These are phyloP conservation scores for Cyrtorhinus lividipennis DNA, from an alignment of 1,140 invertebrate genomes.

Conservation along the genomic window DNA sequence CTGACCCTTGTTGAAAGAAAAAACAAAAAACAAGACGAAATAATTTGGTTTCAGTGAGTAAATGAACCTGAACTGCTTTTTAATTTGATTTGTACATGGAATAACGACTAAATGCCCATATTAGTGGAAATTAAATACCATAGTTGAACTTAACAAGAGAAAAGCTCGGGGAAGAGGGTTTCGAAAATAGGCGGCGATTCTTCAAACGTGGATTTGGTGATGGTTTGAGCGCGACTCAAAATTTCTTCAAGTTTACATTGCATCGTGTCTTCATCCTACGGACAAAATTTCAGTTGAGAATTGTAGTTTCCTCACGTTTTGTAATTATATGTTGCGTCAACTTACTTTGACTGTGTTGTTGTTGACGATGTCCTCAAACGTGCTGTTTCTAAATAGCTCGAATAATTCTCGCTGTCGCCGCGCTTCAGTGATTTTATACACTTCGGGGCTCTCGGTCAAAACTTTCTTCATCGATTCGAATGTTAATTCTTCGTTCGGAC, in stretches of 20 bases:
- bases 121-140: too few species aligned
- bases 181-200: background rate
- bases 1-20: too few species aligned
- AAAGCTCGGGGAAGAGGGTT: background rate
- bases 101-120: too few species aligned
- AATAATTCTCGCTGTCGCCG: conserved; percentile 47
- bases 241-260: conserved; percentile 64
- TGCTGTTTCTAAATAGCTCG: conserved; percentile 67
- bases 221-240: background rate
- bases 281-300: background rate
- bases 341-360: conserved; percentile 20
- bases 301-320: too few species aligned
- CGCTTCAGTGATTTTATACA: conserved; percentile 50
- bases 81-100: too few species aligned
- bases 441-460: conserved; percentile 58
- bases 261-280: conserved; percentile 53
- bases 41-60: too few species aligned
- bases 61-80: too few species aligned
- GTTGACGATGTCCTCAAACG: conserved; percentile 69
- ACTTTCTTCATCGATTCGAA: conserved; percentile 80
- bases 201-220: background rate
- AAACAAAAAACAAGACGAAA: too few species aligned
- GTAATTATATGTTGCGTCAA: too few species aligned
- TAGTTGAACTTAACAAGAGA: background rate
- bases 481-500: conserved; percentile 56